Conservation (phyloP, 1,140 invertebrate genomes). For the Oryzaephilus surinamensis region DNA sequence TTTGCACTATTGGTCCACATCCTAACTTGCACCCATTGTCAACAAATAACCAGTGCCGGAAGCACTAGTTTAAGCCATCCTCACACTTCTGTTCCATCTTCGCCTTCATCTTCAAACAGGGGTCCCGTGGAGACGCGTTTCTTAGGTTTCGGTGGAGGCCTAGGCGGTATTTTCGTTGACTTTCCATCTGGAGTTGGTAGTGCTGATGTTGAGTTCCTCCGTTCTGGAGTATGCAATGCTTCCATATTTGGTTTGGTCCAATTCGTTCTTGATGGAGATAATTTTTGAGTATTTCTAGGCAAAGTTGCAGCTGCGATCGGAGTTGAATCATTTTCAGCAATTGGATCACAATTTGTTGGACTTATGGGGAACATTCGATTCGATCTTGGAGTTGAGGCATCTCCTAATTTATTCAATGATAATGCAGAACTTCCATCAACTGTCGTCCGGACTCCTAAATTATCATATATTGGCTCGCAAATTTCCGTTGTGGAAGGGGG, state of each 20-base stretch:
- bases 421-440: conserved; percentile 71
- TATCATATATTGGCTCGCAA: conserved; percentile 72
- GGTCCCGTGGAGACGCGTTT: conserved; percentile 51
- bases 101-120: conserved; percentile 72
- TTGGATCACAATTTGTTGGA: conserved; percentile 47
- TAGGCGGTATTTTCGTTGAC: conserved; percentile 58
- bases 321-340: conserved; percentile 49
- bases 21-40: conserved; percentile 3
- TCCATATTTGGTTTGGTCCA: conserved; percentile 23
- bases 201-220: conserved; percentile 22
- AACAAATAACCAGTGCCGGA: conserved; percentile 25
- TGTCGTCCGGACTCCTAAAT: conserved; percentile 70
- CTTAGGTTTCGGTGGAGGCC: conserved; percentile 71
- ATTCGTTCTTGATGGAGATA: conserved; percentile 21
- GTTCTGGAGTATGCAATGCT: conserved; percentile 20
- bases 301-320: conserved; percentile 35
- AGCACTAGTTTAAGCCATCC: conserved; percentile 34
- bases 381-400: conserved; percentile 35
- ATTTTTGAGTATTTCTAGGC: conserved; percentile 35
- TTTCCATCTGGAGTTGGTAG: conserved; percentile 7
- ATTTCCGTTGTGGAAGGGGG: conserved; percentile 35
- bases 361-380: conserved; percentile 31
- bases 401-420: conserved; percentile 54
- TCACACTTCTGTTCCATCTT: conserved; percentile 77
- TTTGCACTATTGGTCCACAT: conserved; percentile 8